Percentiles rank a stretch among this genome's conserved stretches.
These are phyloP conservation scores for Maniola hyperantus DNA, from an alignment of 2,888 invertebrate species.

Conservation along the genomic window DNA sequence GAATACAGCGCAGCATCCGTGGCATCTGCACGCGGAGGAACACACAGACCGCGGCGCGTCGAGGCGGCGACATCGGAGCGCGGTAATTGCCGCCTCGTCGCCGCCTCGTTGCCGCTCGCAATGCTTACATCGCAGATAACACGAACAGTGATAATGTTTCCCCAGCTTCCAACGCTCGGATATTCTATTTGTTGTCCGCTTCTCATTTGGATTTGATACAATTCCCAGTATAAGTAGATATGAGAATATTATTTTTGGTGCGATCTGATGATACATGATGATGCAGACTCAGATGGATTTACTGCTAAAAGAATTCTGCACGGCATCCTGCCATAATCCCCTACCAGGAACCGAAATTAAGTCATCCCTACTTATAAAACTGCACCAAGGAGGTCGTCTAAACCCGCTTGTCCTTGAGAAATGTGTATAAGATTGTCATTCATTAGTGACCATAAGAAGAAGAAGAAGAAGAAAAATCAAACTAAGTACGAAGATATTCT, in stretches of 20 bases:
- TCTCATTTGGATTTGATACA: neutral
- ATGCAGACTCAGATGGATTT: neutral
- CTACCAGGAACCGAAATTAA: too few species aligned
- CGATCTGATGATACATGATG: neutral
- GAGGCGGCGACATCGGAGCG: constrained; percentile 32
- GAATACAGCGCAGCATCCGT: neutral
- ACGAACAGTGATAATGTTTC: neutral
- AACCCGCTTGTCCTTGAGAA: too few species aligned
- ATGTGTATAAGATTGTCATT: too few species aligned
- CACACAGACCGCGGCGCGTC: constrained; percentile 5
- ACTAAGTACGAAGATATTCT: too few species aligned
- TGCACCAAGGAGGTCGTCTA: too few species aligned
- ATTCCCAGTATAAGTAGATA: neutral
- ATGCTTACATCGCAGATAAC: neutral
- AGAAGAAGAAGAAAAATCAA: too few species aligned
- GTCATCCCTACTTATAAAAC: too few species aligned
- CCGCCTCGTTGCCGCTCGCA: neutral
- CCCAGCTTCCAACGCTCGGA: neutral
- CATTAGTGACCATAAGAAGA: too few species aligned
- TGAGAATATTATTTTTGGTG: neutral
- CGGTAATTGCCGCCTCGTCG: constrained; percentile 31
- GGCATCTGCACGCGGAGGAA: constrained; percentile 5
- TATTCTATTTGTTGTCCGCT: neutral
- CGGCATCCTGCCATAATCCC: too few species aligned
- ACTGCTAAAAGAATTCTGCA: too few species aligned